Percentiles rank a stretch among this genome's conserved stretches.
Evolutionary conservation across 2,888 invertebrate species (phyloP).

Genomic region (Hesperia comma): DNA sequence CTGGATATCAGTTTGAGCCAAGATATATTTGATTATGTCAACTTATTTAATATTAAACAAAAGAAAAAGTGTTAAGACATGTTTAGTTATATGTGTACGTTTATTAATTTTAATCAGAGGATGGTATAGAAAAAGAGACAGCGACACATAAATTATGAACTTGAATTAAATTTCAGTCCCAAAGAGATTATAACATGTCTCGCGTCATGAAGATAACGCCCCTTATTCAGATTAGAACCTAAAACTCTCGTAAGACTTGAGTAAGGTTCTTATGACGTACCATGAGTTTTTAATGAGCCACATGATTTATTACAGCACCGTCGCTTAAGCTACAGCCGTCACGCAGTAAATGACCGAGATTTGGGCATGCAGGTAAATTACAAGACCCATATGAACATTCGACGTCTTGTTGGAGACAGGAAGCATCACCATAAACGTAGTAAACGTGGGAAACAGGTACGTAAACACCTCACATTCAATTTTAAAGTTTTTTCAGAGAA

Average conservation of each 20-base stretch:
- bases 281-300: background rate
- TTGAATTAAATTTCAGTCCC: no score
- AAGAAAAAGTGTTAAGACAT: no score
- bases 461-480: background rate
- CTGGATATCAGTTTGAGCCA: background rate
- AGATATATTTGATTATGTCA: no score
- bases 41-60: no score
- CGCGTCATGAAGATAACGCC: no score
- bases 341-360: conserved; percentile 95
- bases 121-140: no score
- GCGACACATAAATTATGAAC: no score
- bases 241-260: background rate
- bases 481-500: no score
- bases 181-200: no score
- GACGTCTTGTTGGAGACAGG: conserved; percentile 93
- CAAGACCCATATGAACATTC: conserved; percentile 95
- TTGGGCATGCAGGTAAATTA: conserved; percentile 94
- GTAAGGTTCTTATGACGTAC: background rate
- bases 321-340: conserved; percentile 94
- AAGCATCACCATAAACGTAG: conserved; percentile 93
- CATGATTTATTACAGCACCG: conserved; percentile 87
- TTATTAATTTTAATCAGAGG: no score
- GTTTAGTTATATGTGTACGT: no score
- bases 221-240: background rate
- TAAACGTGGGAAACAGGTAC: conserved; percentile 92